Evolutionary conservation across 2,888 invertebrate genomes (phyloP).

Genomic region (Drosophila hamatofila): DNA sequence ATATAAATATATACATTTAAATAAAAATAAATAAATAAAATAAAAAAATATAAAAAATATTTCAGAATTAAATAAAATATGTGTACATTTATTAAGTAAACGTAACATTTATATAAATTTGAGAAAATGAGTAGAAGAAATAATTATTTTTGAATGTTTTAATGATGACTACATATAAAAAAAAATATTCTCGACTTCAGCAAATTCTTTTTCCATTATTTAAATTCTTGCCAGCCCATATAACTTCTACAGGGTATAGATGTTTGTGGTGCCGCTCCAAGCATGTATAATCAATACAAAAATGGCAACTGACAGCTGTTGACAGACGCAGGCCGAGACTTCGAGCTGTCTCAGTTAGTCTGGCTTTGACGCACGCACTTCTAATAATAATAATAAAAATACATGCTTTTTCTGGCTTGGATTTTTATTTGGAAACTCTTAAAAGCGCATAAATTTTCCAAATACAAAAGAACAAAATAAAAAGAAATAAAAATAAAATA

Average conservation of each 20-base stretch:
- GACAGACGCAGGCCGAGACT: slow-evolving; percentile 31
- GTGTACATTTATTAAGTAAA: background rate
- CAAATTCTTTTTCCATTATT: background rate
- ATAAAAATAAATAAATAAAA: background rate
- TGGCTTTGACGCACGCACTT: slow-evolving; percentile 33
- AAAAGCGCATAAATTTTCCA: background rate
- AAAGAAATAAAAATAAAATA: background rate
- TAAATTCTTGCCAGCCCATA: background rate
- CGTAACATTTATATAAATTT: background rate
- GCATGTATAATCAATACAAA: slow-evolving; percentile 37
- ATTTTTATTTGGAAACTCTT: slow-evolving; percentile 6
- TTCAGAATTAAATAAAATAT: background rate
- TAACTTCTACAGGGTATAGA: background rate
- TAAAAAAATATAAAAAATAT: background rate
- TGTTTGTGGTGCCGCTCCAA: background rate
- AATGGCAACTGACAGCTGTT: slow-evolving; percentile 38
- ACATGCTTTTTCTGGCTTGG: slow-evolving; percentile 7
- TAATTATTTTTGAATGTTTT: no score
- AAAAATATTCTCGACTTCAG: no score
- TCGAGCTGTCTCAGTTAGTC: slow-evolving; percentile 30
- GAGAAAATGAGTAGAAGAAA: background rate
- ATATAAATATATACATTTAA: background rate
- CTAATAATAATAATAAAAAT: slow-evolving; percentile 26
- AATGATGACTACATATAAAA: no score
- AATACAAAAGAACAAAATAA: background rate